Base-by-base conservation (phyloP, 2,888 invertebrate species). In the Troides aeacus region DNA sequence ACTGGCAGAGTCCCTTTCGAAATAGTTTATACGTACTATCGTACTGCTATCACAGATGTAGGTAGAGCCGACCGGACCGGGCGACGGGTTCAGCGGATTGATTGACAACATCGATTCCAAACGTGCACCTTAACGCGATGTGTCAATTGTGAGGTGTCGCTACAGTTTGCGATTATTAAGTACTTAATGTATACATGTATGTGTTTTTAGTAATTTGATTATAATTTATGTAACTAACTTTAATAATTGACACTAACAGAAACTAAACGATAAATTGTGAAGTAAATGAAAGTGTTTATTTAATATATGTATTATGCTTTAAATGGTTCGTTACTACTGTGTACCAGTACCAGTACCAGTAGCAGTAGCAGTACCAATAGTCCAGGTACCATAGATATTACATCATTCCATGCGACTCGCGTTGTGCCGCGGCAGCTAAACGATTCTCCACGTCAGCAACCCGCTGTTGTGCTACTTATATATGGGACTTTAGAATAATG, bases 391-490 rank as follows among this genome's bases (percentile, higher is more conserved):
- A 50, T 17, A 50, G 50, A 50, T 50, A 61, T 66, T 62, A 61
- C n/a, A 61, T 66, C 61, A 61, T 66, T 66, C 66, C 66, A 36
- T 61, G 3, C n/a, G 2, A 50, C 18, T 60, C 30, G 60, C 12
- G 66, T 66, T 66, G 66, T 66, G 59, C 36, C 61, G 18, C 30
- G 66, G 66, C 66, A 66, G 66, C 66, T 66, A 61, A 56, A 23
- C 10, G 15, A n/a, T 53, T 60, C 15, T 60, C 15, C n/a, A 23
- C 60, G 10, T 50, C n/a, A 56, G 30, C 53, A 23, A 46, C 42
- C 12, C n/a, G 17, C 12, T 46, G 17, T 46, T 18, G 57, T 42
- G 15, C 30, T n/a, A 36, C 39, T 3, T 57, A 21, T 64, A 56
- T 23, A 53, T 60, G 30, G 60, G n/a, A 23, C 30, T 59, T 56